Base-by-base conservation (phyloP, 2,888 invertebrate species). In the Melieria omissa region DNA sequence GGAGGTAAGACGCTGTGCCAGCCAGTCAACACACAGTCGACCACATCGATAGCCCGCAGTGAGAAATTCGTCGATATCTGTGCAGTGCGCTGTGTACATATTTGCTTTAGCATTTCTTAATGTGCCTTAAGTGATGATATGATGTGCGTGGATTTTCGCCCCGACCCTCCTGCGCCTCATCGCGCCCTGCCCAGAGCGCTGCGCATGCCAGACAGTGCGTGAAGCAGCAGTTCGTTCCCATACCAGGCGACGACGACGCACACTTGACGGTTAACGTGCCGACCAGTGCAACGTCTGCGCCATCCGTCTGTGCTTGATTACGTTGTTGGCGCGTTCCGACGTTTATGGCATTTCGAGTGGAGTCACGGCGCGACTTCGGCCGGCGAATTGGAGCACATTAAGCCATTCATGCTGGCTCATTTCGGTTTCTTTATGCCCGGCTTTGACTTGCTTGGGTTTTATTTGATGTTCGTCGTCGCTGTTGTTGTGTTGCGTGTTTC, bases 1-100 rank as follows among this genome's bases (percentile, higher is more conserved):
- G 70, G 90, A 90, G 87, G 88, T 90, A 75, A 84, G 86, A 60
- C 47, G 42, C 7, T 7, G 14, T 8, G n/a, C 14, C 49, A n/a
- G 46, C n/a, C 2, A 41, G 55, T 54, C 29, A 16, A 45, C 41
- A 47, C 42, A 8, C 60, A 41, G 52, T 4, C 52, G 6, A n/a
- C 14, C 45, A 55, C 14, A 14, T 57, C 9, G 42, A 45, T 41
- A 58, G 8, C 6, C 10, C 12, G 14, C 44, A 29, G 55, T 54
- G 52, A 52, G 14, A 52, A 52, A 14, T 8, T 12, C 14, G 65
- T 14, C 41, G 49, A 54, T 55, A 45, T 45, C 41, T n/a, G 45
- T 29, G 46, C 41, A 14, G 44, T 58, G 41, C 8, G 29, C 29
- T 66, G 47, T 55, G 45, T 9, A 55, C 44, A 42, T 46, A 46